Base-by-base conservation (phyloP, 2,888 invertebrate genomes). In the Zygothrica quintamaculata region DNA sequence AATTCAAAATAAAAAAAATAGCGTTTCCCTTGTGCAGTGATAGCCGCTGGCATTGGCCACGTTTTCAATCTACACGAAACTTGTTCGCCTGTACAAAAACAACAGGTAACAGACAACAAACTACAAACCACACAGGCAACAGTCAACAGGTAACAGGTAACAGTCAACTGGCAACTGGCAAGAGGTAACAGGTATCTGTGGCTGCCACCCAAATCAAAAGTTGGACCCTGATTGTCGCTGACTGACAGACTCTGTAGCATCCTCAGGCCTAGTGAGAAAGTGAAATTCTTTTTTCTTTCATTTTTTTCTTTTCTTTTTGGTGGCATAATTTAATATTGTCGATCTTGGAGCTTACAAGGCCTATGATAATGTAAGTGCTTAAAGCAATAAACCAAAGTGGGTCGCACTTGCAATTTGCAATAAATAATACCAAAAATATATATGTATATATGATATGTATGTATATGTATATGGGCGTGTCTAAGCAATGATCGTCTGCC, bases 371-470 rank as follows among this genome's bases (percentile, higher is more conserved):
- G 18, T n/a, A 77, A 86, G 84, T 82, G 69, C 64, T 66, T 48
- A 44, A 52, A 61, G 25, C 59, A 55, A 55, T 22, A 37, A 7
- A 31, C 33, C 47, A 61, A 81, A 81, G 81, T 84, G 81, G 82
- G 81, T 84, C 82, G 74, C 62, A 43, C 47, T 62, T 78, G 87
- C 84, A 84, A 81, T 84, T 80, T 80, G 67, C 76, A 71, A 87
- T 87, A 84, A 75, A 73, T 79, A 70, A 61, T 40, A 55, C 12
- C 31, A 48, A 36, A 33, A 15, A 39, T 37, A 42, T 42, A 34
- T 52, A 46, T 18, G 16, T 12, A 47, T 46, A 39, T n/a, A 42
- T 34, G 39, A 37, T 37, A 36, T 22, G 57, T 46, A 42, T 6
- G 59, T 11, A 55, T 46, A 52, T 48, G 50, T 18, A 18, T 37